Evolutionary conservation across 2,797 vertebrate species (phyloP).

Genomic region (Parauchenoglanis ngamensis): DNA sequence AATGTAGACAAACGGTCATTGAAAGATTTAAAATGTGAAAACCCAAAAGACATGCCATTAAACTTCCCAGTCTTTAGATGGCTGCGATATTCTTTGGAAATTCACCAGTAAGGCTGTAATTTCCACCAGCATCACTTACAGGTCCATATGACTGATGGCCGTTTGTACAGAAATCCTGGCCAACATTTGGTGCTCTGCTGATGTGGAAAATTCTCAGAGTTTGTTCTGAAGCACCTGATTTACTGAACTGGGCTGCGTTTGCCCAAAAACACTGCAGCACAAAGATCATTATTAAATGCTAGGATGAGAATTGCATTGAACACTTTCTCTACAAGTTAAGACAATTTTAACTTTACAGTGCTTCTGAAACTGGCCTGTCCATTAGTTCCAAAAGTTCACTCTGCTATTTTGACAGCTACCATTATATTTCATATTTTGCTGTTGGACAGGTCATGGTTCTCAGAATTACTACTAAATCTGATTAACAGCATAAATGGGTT

Average conservation of each 20-base stretch:
- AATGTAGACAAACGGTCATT: background rate
- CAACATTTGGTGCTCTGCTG: slow-evolving; percentile 3
- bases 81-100: background rate
- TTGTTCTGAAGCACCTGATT: slow-evolving; percentile 12
- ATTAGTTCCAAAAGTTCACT: background rate
- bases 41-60: background rate
- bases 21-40: background rate
- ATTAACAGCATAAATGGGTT: background rate
- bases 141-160: background rate
- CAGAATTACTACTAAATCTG: background rate
- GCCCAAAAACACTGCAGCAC: background rate
- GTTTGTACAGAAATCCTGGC: background rate
- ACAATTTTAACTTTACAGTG: background rate
- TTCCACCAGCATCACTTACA: background rate
- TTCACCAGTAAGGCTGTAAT: background rate
- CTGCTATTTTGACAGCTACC: background rate
- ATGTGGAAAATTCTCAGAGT: background rate
- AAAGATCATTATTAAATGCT: background rate
- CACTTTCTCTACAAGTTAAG: background rate
- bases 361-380: background rate
- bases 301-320: background rate
- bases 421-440: background rate
- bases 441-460: background rate
- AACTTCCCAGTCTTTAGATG: background rate
- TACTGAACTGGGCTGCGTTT: background rate